Evolutionary conservation across 2,888 invertebrate genomes (phyloP).

Genomic region (Lasioglossum marginatum): DNA sequence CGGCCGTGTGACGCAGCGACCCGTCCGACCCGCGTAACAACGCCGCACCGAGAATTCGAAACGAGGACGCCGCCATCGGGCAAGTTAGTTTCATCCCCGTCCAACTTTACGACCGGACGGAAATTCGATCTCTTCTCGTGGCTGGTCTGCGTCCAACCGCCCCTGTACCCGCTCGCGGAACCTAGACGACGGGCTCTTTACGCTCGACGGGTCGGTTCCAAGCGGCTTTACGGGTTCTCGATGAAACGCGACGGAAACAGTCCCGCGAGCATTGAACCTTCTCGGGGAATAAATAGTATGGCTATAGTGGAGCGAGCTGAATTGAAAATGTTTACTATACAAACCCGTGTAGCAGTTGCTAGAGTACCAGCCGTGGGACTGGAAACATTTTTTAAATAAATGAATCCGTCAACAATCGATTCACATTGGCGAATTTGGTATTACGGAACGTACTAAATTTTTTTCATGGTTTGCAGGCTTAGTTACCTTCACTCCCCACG

Average conservation of each 20-base stretch:
- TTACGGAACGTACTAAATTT: too few species aligned
- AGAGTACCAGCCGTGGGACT: not conserved
- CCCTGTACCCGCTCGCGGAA: not conserved
- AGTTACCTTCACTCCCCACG: not conserved
- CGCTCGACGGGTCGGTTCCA: not conserved
- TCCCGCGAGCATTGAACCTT: slow-evolving; percentile 1
- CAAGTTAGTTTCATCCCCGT: slow-evolving; percentile 35
- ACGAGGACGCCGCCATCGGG: slow-evolving; percentile 32
- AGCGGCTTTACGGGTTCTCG: slow-evolving; percentile 4
- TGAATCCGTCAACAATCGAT: not conserved
- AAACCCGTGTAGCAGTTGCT: not conserved
- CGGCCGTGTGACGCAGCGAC: slow-evolving; percentile 53
- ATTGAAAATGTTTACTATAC: not conserved
- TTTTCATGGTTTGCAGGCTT: too few species aligned
- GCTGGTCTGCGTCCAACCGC: not conserved
- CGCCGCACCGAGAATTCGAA: slow-evolving; percentile 53
- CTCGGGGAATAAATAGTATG: not conserved
- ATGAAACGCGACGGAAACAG: slow-evolving; percentile 1
- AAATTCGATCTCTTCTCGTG: slow-evolving; percentile 61
- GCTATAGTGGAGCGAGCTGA: not conserved
- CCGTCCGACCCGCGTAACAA: slow-evolving; percentile 39
- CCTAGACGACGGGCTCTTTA: not conserved
- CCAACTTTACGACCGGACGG: slow-evolving; percentile 46
- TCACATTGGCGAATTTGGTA: too few species aligned
- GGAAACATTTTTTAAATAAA: not conserved